A percentile compares a stretch with the other conserved stretches of the same genome.
Evolutionary conservation across 2,888 invertebrate species (phyloP).

Genomic region (Quadroppia sp.): DNA sequence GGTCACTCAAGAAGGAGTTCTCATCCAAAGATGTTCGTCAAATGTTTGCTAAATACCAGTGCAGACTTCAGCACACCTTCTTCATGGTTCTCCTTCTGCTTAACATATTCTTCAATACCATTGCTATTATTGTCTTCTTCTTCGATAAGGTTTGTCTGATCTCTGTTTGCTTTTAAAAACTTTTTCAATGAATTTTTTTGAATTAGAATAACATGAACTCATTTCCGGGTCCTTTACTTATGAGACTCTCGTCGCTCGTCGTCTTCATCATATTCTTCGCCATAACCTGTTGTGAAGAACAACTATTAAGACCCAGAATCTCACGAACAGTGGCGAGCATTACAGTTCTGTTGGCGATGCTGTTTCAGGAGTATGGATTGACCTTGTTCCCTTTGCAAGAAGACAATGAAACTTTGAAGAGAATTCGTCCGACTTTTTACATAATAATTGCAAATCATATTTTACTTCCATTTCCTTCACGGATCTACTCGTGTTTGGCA

Average conservation of each 20-base stretch:
- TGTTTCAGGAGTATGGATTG: conserved; percentile 41
- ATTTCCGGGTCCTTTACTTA: conserved; percentile 30
- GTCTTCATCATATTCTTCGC: conserved; percentile 42
- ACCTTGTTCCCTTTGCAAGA: conserved; percentile 37
- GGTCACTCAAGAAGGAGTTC: conserved; percentile 37
- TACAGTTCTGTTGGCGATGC: conserved; percentile 45
- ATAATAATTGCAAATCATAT: conserved; percentile 74
- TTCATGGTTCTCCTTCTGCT: conserved; percentile 45
- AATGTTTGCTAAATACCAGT: conserved; percentile 47
- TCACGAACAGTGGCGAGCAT: conserved; percentile 45
- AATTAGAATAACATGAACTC: background rate
- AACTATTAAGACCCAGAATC: conserved; percentile 44
- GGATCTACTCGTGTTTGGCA: conserved; percentile 65
- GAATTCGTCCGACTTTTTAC: conserved; percentile 49
- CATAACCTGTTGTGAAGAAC: conserved; percentile 44
- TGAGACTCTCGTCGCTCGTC: conserved; percentile 38
- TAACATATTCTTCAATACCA: conserved; percentile 46
- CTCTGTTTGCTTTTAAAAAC: background rate
- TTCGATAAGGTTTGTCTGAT: conserved; percentile 39
- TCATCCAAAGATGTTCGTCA: conserved; percentile 33
- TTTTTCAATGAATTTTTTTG: background rate
- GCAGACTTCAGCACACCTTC: conserved; percentile 47
- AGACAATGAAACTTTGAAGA: background rate
- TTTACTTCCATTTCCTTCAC: conserved; percentile 73
- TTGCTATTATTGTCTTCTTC: conserved; percentile 42